Base-by-base conservation (phyloP, 2,797 vertebrate species). In the Pyrocephalus nanus region DNA sequence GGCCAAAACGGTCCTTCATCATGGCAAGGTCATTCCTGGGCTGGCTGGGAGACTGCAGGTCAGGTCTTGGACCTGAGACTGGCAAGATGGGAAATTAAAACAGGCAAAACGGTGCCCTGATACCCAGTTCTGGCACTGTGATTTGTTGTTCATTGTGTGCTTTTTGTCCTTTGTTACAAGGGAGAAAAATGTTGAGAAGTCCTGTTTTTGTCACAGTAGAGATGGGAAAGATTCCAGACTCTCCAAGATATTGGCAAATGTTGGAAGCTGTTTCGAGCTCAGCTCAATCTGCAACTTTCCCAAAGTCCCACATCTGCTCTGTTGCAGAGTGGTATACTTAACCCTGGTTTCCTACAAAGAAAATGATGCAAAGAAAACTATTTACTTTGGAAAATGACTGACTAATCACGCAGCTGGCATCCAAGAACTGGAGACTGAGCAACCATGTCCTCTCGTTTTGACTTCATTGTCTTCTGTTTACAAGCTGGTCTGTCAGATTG, bases 161-260 rank as follows among this genome's bases (percentile, higher is more conserved):
- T 86, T 95, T 91, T 81, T 81, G 64, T 92, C 58, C 73, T 92
- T 86, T 92, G 50, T 77, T 94, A 58, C 29, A 66, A 48, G 34
- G 30, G 47, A 88, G 27, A 80, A 94, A 89, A 95, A 71, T 45
- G 34, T 76, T 88, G 70, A 82, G 62, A 84, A 88, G 77, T 92
- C 55, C 50, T 86, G 64, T 12, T 93, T 95, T 90, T 90, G 92
- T 85, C 83, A 86, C 64, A 93, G 76, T 53, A 47, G 77, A 96
- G 58, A 79, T 47, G 70, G 83, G 86, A 95, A 91, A 72, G 17
- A 54, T 91, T 86, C 93, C 91, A 91, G 69, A 74, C 82, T 91
- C 91, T 93, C 53, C 90, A 84, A 94, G 86, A 93, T 53, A 84
- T 1, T 95, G 92, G 80, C 93, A 94, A 94, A 90, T 57, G 51